Base-by-base conservation (phyloP, 2,888 invertebrate genomes). In the Spicauda simplicius region DNA sequence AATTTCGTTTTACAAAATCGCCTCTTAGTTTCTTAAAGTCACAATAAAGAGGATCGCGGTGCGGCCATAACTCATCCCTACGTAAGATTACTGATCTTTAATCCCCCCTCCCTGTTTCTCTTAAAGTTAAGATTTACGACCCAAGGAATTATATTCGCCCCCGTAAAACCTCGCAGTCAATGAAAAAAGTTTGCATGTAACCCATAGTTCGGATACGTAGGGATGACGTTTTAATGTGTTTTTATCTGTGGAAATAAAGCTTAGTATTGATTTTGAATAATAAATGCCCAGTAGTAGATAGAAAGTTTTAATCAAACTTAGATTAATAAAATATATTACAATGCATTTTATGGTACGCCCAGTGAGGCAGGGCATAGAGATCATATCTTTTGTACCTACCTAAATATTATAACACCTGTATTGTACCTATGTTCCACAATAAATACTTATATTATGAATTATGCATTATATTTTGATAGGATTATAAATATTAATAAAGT, bases 61-160 rank as follows among this genome's bases (percentile, higher is more conserved):
- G 80, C 79, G 80, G 92, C 94, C 94, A 95, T 95, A 95, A 95
- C 93, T 95, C 95, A 95, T 95, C 95, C 91, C 93, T 91, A 82
- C 94, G 94, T 94, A 94, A 95, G 95, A 95, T 95, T 95, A 95
- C 95, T 95, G 95, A 95, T 95, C 95, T 95, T 95, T 95, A 95
- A 95, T 95, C 95, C 95, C 94, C 94, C 94, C 94, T 91, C 93
- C 80, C 85, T 86, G 91, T 88, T 93, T 94, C 94, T 94, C 95
- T 95, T 95, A 95, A 95, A 95, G 94, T 95, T 95, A 94, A 95
- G 95, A 95, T 95, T 95, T 95, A 95, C 94, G 95, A 86, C 87
- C 93, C 86, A 86, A 91, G 94, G 95, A 94, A 95, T 95, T 95
- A 95, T 94, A 93, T 94, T 93, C 94, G 94, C 93, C 93, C 93